Evolutionary conservation across 2,888 invertebrate genomes (phyloP), one percentile per base, ranked within the genome.

Genomic region (Emmelina monodactyla): DNA sequence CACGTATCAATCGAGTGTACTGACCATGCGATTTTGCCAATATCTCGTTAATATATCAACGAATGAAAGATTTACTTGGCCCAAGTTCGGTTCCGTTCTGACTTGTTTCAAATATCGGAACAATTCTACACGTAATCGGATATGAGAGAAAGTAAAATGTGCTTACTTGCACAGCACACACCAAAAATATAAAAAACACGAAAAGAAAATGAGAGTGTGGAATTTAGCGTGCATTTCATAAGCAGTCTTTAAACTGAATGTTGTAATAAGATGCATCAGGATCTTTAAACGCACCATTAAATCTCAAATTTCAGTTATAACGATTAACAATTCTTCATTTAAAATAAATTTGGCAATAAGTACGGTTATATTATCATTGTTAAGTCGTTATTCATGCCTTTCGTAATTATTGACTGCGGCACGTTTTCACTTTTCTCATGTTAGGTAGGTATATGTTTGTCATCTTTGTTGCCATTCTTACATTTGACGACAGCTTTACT

Each of bases 141-240:
- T 59, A 56, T 54, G 55, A 54, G 75, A 70, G 75, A 76, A 76
- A 78, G 78, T 73, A 59, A 34, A 22, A 56, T 58, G 58, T n/a
- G n/a, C n/a, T n/a, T n/a, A n/a, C n/a, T n/a, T n/a, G n/a, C n/a
- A n/a, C n/a, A n/a, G n/a, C 55, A 59, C 57, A 65, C 58, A 60
- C 56, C 53, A 46, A 45, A 55, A 51, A 45, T 48, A 48, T 53
- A 62, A 65, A 41, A 62, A 62, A 66, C 65, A 55, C 49, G 66
- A 69, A 72, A 66, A 61, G 70, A 65, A 73, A 69, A 58, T 51
- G 64, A 70, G 63, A 67, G 66, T 69, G 63, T 54, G 60, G 63
- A 61, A 66, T 69, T 71, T 64, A 51, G 62, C 58, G 53, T 56
- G 55, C 50, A 55, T 63, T 64, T 62, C 58, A 64, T 63, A 68